Base-by-base conservation (phyloP, 2,797 vertebrate genomes). In the Phrynocephalus vlangalii region DNA sequence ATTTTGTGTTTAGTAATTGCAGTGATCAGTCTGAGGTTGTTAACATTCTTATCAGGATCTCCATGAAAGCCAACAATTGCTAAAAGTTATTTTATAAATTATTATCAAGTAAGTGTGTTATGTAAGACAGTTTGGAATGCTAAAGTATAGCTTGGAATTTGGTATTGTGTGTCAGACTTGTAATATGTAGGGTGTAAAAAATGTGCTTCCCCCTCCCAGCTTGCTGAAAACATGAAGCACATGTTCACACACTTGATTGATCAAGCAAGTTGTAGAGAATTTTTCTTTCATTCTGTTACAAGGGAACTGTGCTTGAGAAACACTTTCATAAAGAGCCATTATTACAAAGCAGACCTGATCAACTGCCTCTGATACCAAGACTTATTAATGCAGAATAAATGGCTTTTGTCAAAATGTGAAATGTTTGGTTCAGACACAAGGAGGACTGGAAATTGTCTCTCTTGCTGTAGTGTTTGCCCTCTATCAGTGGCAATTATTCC, bases 211-310 rank as follows among this genome's bases (percentile, higher is more conserved):
- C 63, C 20, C 30, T 88, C 79, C 83, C 89, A 80, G 73, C 91
- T 76, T 93, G 92, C 87, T 94, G 87, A 91, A 90, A 89, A 86
- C 68, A 66, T 72, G 80, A n/a, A 88, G 70, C 80, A 93, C 92
- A 82, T 90, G 86, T 89, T 92, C 96, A 93, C 91, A 79, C 73
- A 63, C 87, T 91, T 92, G 82, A 91, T 82, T 90, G 87, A 87
- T 93, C 89, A 90, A 92, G 92, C 92, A 91, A 88, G 86, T 84
- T 91, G 85, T 71, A 85, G 86, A 85, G 89, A 88, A 89, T 89
- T 89, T 89, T 80, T 89, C 33, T 86, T 90, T 86, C 76, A 73
- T 83, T 75, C 92, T 87, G 50, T 88, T 33, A 5, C 9, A 76
- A 76, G 73, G 33, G 50, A 87, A 88, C n/a, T 33, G 44, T 56